phyloP scores from a whole-genome alignment of 1,140 invertebrate genomes.

The Melipona quadrifasciata region DNA sequence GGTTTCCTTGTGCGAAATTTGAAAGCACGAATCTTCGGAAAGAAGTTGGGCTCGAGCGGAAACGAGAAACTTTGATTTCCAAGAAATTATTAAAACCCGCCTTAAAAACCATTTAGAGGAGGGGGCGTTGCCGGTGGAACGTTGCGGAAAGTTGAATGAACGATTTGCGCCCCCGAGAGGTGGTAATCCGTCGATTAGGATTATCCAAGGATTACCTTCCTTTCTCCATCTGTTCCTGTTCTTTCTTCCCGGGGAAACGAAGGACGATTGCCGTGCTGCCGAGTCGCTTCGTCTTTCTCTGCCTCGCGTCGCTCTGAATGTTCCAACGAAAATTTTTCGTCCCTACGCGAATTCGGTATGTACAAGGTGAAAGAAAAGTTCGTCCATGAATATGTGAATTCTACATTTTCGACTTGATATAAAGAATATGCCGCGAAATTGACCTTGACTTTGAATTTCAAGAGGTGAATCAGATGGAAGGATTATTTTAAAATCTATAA shows the following conservation, averaged over 20 bases:
- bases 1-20: too few relatives aligned
- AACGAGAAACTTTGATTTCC: background rate
- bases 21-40: too few relatives aligned
- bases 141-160: conserved; percentile 45
- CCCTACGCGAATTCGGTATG: conserved; percentile 3
- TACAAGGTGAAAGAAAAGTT: background rate
- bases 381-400: too few relatives aligned
- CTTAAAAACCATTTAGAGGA: background rate
- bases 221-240: conserved; percentile 50
- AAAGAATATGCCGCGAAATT: too few relatives aligned
- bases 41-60: too few relatives aligned
- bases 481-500: too few relatives aligned
- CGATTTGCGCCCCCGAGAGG: conserved; percentile 48
- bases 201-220: conserved; percentile 69
- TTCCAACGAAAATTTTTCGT: background rate
- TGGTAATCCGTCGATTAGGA: conserved; percentile 69
- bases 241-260: conserved; percentile 5
- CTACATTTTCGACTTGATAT: too few relatives aligned
- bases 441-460: too few relatives aligned
- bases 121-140: background rate
- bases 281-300: conserved; percentile 9
- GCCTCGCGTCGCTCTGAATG: background rate
- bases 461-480: too few relatives aligned
- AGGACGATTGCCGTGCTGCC: background rate
- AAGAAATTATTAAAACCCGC: background rate